These are phyloP conservation scores for Reticulitermes speratus DNA, from an alignment of 1,140 invertebrate genomes.

Conservation along the genomic window DNA sequence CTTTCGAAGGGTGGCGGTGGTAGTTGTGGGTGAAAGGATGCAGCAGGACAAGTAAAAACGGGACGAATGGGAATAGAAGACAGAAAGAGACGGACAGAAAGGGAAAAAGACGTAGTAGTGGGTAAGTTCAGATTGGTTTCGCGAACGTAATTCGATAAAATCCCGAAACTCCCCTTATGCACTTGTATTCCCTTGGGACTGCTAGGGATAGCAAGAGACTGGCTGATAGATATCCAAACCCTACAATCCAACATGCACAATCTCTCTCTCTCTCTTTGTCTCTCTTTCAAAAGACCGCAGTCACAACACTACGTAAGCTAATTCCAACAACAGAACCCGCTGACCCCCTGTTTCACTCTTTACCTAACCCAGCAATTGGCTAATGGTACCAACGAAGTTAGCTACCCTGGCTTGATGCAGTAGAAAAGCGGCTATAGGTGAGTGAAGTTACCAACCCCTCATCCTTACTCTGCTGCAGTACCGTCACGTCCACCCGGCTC, in stretches of 20 bases:
- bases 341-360: not conserved
- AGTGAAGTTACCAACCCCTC: not conserved
- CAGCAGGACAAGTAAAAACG: not conserved
- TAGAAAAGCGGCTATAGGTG: not conserved
- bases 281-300: not conserved
- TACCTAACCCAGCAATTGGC: conserved; percentile 9
- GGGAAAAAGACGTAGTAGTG: not conserved
- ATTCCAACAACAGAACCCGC: not conserved
- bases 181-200: not conserved
- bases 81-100: not conserved
- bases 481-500: not conserved
- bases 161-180: conserved; percentile 7
- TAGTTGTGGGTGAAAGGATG: not conserved
- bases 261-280: not conserved
- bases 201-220: not conserved
- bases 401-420: not conserved
- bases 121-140: conserved; percentile 11
- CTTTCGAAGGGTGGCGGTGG: not conserved
- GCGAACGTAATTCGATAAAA: conserved; percentile 11
- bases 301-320: not conserved
- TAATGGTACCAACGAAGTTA: conserved; percentile 2
- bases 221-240: not conserved
- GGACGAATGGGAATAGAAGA: not conserved
- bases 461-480: not conserved
- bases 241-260: not conserved